Percentiles rank a stretch among this genome's conserved stretches.
phyloP scores from a whole-genome alignment of 1,140 invertebrate species.

The Ganaspis sp. region DNA sequence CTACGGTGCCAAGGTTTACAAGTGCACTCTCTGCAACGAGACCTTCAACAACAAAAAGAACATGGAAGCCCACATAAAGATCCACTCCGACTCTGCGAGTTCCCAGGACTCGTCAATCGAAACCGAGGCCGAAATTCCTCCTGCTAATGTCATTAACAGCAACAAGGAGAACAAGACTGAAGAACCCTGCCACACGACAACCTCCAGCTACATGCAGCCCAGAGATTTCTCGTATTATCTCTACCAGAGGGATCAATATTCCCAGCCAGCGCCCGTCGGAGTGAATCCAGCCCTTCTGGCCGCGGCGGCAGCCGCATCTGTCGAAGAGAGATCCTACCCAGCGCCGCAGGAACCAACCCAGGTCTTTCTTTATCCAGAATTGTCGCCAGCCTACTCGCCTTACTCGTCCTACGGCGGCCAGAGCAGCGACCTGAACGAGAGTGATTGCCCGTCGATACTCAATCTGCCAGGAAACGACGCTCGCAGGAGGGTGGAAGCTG shows the following conservation, averaged over 20 bases:
- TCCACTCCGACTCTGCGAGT: conserved; percentile 82
- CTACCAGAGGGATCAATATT: conserved; percentile 59
- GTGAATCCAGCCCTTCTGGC: conserved; percentile 75
- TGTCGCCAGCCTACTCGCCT: conserved; percentile 50
- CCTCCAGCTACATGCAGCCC: conserved; percentile 44
- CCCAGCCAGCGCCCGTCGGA: conserved; percentile 37
- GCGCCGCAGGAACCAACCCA: conserved; percentile 46
- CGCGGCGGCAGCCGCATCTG: conserved; percentile 68
- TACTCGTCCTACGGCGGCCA: conserved; percentile 60
- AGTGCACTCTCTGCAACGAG: conserved; percentile 92
- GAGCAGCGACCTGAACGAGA: conserved; percentile 49
- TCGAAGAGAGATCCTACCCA: conserved; percentile 62
- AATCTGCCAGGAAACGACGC: conserved; percentile 79
- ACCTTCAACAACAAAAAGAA: conserved; percentile 93
- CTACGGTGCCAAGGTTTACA: conserved; percentile 93
- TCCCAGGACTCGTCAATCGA: conserved; percentile 69
- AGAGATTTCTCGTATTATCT: conserved; percentile 65
- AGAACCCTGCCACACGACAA: conserved; percentile 51
- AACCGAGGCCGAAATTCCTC: conserved; percentile 66
- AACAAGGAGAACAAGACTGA: conserved; percentile 73
- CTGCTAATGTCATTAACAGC: conserved; percentile 46
- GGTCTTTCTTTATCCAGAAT: conserved; percentile 64
- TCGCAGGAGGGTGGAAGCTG: conserved; percentile 83
- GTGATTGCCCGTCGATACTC: conserved; percentile 64
- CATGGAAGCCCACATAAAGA: conserved; percentile 92